Percentiles rank a stretch among this genome's conserved stretches.
These are phyloP conservation scores for Cephus pygmeus DNA, from an alignment of 2,888 invertebrate genomes.

Conservation along the genomic window DNA sequence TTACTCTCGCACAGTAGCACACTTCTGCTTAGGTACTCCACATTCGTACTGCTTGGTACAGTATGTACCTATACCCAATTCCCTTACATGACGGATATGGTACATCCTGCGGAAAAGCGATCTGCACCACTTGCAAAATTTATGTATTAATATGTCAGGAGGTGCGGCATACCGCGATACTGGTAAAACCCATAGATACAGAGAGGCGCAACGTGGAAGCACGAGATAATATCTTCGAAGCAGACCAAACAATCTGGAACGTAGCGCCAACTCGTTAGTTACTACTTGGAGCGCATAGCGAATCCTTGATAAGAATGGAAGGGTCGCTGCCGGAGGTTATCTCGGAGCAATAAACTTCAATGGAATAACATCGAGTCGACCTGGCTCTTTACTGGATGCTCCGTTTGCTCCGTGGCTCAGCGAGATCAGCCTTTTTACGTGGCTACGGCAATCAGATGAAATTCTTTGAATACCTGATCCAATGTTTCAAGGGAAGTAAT, in stretches of 20 bases:
- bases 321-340: constrained; percentile 57
- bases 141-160: not conserved
- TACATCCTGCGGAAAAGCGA: not conserved
- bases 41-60: not conserved
- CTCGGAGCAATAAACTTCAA: constrained; percentile 59
- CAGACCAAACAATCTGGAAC: constrained; percentile 42
- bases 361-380: constrained; percentile 49
- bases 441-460: not conserved
- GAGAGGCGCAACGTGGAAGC: not conserved
- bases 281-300: constrained; percentile 50
- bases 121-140: not conserved
- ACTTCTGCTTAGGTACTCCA: not conserved
- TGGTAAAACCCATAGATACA: not conserved
- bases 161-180: not conserved
- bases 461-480: not conserved
- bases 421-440: not conserved
- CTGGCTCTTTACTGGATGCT: not conserved
- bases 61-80: not conserved
- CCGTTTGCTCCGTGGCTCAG: constrained; percentile 16
- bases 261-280: constrained; percentile 55
- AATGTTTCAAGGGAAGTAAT: too few relatives aligned
- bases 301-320: constrained; percentile 57
- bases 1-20: not conserved
- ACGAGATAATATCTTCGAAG: not conserved
- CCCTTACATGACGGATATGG: not conserved